These are phyloP conservation scores for Rhogogaster chlorosoma DNA, from an alignment of 2,888 invertebrate species.

Conservation along the genomic window DNA sequence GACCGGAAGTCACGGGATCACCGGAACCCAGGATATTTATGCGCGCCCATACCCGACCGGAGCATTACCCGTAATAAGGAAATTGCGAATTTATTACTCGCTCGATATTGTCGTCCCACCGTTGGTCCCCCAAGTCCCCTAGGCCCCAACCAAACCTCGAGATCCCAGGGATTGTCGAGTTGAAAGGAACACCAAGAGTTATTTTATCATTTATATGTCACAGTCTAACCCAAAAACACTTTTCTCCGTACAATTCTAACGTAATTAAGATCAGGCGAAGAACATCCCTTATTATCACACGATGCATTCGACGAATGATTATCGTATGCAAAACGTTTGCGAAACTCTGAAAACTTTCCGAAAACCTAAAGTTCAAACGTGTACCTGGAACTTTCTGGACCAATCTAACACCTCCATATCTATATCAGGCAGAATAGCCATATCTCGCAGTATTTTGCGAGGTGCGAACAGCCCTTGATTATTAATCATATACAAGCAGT, in stretches of 20 bases:
- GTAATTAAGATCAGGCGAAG: background rate
- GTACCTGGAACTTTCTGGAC: background rate
- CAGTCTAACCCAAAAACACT: conserved; percentile 48
- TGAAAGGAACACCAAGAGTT: conserved; percentile 70
- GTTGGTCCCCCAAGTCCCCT: conserved; percentile 38
- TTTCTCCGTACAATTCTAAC: background rate
- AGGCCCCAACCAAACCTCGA: conserved; percentile 16
- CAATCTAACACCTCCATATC: background rate
- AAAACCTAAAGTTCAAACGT: background rate
- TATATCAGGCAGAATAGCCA: background rate
- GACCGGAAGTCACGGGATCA: conserved; percentile 78
- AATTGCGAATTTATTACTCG: conserved; percentile 78
- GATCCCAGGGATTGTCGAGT: conserved; percentile 51
- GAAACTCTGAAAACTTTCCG: background rate
- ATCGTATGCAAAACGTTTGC: background rate
- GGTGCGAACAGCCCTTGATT: conserved; percentile 27
- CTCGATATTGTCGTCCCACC: conserved; percentile 70
- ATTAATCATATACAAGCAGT: conserved; percentile 30
- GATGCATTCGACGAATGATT: background rate
- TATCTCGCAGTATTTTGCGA: background rate
- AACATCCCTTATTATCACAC: background rate
- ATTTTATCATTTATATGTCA: conserved; percentile 76
- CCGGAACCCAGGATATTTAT: conserved; percentile 77
- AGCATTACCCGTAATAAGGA: conserved; percentile 78
- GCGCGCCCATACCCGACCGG: conserved; percentile 75